phyloP scores from a whole-genome alignment of 2,797 vertebrate genomes.

The Menidia menidia region DNA sequence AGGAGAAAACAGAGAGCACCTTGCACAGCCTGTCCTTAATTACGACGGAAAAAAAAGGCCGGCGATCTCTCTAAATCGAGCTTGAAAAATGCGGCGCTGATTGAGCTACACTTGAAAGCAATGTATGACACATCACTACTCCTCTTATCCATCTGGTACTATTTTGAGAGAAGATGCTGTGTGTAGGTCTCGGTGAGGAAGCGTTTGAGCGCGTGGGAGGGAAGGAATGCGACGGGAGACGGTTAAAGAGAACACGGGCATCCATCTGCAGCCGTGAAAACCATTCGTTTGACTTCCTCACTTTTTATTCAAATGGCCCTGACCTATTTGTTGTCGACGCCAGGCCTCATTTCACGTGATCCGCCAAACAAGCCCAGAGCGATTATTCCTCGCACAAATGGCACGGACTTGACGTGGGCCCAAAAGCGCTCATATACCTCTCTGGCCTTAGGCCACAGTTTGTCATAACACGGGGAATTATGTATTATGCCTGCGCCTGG shows the following conservation, averaged over 20 bases:
- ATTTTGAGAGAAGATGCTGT: slow-evolving; percentile 21
- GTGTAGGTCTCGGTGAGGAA: background rate
- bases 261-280: slow-evolving; percentile 45
- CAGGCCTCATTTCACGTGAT: slow-evolving; percentile 70
- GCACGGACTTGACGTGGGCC: slow-evolving; percentile 79
- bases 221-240: slow-evolving; percentile 7
- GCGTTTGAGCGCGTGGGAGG: background rate
- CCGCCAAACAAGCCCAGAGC: slow-evolving; percentile 74
- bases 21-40: background rate
- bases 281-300: slow-evolving; percentile 70
- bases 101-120: background rate
- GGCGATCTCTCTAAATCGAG: background rate
- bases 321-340: slow-evolving; percentile 76
- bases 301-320: slow-evolving; percentile 76
- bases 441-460: slow-evolving; percentile 79
- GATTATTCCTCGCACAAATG: slow-evolving; percentile 81
- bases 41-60: background rate
- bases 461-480: slow-evolving; percentile 88
- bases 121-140: slow-evolving; percentile 34
- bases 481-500: slow-evolving; percentile 83
- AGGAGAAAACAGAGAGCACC: background rate
- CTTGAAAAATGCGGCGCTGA: background rate
- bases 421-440: slow-evolving; percentile 81
- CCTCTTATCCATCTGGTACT: slow-evolving; percentile 33
- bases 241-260: slow-evolving; percentile 24